Base-by-base conservation (phyloP, 2,888 invertebrate species). In the Stictocephala bisonia region DNA sequence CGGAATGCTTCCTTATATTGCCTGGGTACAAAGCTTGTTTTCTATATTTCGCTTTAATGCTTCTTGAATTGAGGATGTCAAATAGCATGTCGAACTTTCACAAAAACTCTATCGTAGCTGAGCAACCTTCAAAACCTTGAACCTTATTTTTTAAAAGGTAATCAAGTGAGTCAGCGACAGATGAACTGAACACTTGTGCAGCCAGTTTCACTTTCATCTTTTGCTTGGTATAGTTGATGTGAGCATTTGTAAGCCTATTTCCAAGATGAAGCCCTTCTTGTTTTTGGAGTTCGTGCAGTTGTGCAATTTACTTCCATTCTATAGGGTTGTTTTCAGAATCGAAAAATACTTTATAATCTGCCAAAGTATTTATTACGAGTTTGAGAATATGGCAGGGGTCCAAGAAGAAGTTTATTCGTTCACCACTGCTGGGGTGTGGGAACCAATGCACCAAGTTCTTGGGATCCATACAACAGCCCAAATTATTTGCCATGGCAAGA, bases 371-470 rank as follows among this genome's bases (percentile, higher is more conserved):
- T 15, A 78, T 72, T 7, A 81, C 70, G 3, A 80, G 40, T 74
- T 81, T 81, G 1, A 80, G 18, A 80, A 80, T 80, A 53, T 81
- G 79, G 64, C 79, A 77, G 7, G 78, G 74, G 72, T 72, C 74
- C 27, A 69, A 51, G 41, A 77, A 71, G 22, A 75, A 68, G 58
- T 48, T 64, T 15, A 73, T 53, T 11, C 40, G 40, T 66, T 69
- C 71, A 11, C 58, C 56, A 3, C 41, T 58, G 6, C 26, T 50
- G 11, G 74, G 74, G 35, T 74, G 64, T n/a, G 40, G 22, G 70
- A 76, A 74, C 31, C 22, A 74, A 31, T 35, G 64, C 20, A 53
- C 20, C n/a, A 74, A 31, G 24, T 76, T 67, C 24, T 75, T 31
- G 24, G 27, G 22, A 48, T 48, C 20, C 11, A 68, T 35, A 41